Evolutionary conservation across 1,140 invertebrate species (phyloP).

Genomic region (Maconellicoccus hirsutus): DNA sequence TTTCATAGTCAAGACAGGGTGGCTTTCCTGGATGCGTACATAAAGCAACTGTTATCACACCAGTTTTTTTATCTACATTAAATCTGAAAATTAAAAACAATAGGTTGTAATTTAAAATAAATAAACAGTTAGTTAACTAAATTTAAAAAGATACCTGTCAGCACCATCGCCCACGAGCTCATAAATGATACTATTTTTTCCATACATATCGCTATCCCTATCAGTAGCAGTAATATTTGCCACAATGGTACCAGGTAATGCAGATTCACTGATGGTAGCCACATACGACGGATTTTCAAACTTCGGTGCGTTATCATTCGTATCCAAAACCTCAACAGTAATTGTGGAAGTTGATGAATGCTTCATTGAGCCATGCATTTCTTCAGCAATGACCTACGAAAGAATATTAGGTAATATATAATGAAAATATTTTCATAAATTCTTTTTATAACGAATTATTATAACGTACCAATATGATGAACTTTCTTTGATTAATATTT

Average conservation of each 20-base stretch:
- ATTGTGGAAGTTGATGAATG: slow-evolving; percentile 78
- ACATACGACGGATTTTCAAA: slow-evolving; percentile 65
- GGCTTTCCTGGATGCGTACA: slow-evolving; percentile 51
- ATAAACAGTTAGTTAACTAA: not conserved
- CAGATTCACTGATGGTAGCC: slow-evolving; percentile 57
- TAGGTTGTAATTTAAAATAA: not conserved
- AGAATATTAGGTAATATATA: not conserved
- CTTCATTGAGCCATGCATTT: slow-evolving; percentile 56
- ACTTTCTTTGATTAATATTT: slow-evolving; percentile 83
- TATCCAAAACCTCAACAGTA: slow-evolving; percentile 66
- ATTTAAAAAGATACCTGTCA: slow-evolving; percentile 24
- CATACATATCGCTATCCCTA: slow-evolving; percentile 66
- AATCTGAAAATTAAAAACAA: slow-evolving; percentile 42
- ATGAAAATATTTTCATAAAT: not conserved
- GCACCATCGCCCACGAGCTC: slow-evolving; percentile 39
- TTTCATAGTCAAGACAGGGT: slow-evolving; percentile 78
- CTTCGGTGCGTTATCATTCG: slow-evolving; percentile 79
- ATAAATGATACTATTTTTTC: slow-evolving; percentile 71
- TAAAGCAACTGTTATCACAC: slow-evolving; percentile 64
- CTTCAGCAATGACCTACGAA: slow-evolving; percentile 63
- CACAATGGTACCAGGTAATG: slow-evolving; percentile 54
- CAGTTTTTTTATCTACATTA: slow-evolving; percentile 61
- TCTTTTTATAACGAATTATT: slow-evolving; percentile 17
- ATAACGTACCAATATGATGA: slow-evolving; percentile 61
- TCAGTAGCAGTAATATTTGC: slow-evolving; percentile 68